Evolutionary conservation across 2,888 invertebrate genomes (phyloP).

Genomic region (Tubiluchus corallicola): DNA sequence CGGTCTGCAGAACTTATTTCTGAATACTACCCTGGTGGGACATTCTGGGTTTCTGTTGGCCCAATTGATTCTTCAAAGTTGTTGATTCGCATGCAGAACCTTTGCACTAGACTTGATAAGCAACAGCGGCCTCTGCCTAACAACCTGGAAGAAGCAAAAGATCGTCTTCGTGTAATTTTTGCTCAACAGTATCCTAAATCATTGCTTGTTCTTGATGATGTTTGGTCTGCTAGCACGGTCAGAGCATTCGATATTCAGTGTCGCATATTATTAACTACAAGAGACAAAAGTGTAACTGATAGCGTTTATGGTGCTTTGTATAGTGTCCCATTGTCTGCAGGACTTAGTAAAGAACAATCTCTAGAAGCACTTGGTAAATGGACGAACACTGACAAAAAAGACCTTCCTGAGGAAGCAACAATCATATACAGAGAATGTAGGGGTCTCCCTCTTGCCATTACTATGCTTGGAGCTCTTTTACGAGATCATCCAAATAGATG

Average conservation of each 20-base stretch:
- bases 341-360: neutral
- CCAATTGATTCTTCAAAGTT: constrained; percentile 17
- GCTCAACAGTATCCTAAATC: neutral
- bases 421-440: neutral
- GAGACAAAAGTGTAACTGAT: constrained; percentile 1
- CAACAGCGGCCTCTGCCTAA: too few species aligned
- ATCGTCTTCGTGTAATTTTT: neutral
- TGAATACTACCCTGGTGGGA: constrained; percentile 27
- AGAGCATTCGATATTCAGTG: too few species aligned
- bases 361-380: constrained; percentile 1
- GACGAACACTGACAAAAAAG: neutral
- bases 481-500: constrained; percentile 6
- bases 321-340: neutral
- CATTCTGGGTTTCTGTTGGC: constrained; percentile 35
- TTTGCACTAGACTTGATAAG: too few species aligned
- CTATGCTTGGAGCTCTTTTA: neutral
- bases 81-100: constrained; percentile 12
- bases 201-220: neutral
- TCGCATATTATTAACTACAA: neutral
- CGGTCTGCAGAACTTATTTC: constrained; percentile 12
- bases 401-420: neutral
- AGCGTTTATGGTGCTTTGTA: neutral
- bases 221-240: too few species aligned
- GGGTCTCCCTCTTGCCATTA: neutral
- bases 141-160: too few species aligned